phyloP scores from a whole-genome alignment of 37 sponge, comb jelly and placozoan genomes.

The Cliona cf. orientalis region DNA sequence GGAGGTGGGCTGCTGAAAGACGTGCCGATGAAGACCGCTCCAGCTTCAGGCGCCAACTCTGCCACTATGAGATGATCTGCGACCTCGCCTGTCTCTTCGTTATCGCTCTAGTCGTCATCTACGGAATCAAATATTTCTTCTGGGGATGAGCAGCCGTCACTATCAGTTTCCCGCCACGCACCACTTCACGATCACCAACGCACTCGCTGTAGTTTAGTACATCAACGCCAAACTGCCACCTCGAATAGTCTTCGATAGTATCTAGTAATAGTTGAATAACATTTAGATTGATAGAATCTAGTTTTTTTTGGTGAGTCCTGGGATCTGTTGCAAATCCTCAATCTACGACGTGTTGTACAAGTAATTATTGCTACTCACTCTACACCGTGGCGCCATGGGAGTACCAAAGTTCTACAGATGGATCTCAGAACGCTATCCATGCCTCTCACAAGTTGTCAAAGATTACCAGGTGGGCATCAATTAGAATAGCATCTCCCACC shows the following conservation, averaged over 20 bases:
- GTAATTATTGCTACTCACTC: background rate
- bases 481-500: too few species aligned
- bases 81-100: conserved; percentile 21
- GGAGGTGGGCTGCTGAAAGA: too few species aligned
- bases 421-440: conserved; percentile 98
- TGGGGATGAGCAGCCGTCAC: background rate
- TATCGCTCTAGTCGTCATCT: background rate
- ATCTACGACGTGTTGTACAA: background rate
- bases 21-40: too few species aligned
- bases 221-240: too few species aligned
- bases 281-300: background rate
- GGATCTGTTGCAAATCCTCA: background rate
- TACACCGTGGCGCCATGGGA: conserved; percentile 92
- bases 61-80: conserved; percentile 22
- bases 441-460: conserved; percentile 92
- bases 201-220: too few species aligned
- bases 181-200: too few species aligned
- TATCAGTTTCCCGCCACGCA: too few species aligned
- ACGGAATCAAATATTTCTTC: background rate
- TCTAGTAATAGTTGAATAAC: too few species aligned
- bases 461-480: conserved; percentile 84
- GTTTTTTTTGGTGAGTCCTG: too few species aligned
- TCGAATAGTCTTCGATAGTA: background rate
- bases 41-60: background rate
- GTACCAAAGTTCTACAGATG: conserved; percentile 99